Base-by-base conservation (phyloP, 1,140 invertebrate genomes). In the Pseudomyrmex flavicornis region DNA sequence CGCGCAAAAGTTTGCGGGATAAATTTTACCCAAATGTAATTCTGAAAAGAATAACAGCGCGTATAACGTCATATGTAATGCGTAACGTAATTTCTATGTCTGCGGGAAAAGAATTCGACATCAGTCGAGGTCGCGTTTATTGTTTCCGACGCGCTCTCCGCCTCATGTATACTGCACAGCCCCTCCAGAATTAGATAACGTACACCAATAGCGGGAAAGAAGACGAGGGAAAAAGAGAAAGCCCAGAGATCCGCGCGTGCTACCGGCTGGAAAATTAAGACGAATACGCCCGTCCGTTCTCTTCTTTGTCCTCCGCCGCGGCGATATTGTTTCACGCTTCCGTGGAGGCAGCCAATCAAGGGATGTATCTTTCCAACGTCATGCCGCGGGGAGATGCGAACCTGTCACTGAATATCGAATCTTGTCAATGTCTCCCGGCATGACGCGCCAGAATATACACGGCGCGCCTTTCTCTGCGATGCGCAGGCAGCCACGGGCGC, bases 271-370 rank as follows among this genome's bases (percentile, higher is more conserved):
- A 87, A 87, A 88, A 88, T 88, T 87, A 87, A 88, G 82, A 70
- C 80, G 69, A 66, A 54, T 65, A 74, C 52, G 52, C 56, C n/a
- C 56, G 52, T 17, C 46, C 54, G 50, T 17, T 22, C 26, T 17
- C n/a, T 35, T 35, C 52, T 66, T 56, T 61, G 61, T 61, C 22
- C 84, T 48, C 20, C 15, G 4, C 12, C 3, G 20, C 20, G n/a
- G 10, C 63, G 87, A 85, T 87, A 87, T 89, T 90, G 86, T 90
- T 85, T 82, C 58, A 80, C 83, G 79, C 85, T 13, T 58, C 61
- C 72, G 50, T 80, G 83, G 74, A 77, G 48, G 66, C 86, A 62
- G 76, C 80, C 84, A 89, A 88, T 88, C 86, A 84, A 44, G 44
- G 35, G 68, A 54, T 59, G 26, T 56, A 69, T 83, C 72, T 82